Evolutionary conservation across 2,113 vertebrate species (phyloP).

Genomic region (Climacteris rufus): DNA sequence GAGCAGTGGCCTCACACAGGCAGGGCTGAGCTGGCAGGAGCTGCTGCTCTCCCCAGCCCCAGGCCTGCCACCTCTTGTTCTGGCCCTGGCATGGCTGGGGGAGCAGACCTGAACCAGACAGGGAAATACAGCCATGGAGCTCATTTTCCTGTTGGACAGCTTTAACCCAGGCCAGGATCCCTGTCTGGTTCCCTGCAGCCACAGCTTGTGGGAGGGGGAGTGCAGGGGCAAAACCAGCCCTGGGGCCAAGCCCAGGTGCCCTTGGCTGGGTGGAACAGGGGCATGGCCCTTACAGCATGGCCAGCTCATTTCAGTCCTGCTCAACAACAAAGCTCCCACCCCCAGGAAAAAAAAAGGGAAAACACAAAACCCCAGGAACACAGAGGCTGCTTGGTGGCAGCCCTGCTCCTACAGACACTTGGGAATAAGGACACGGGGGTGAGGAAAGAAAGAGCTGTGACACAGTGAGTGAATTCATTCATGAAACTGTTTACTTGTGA

Average conservation of each 20-base stretch:
- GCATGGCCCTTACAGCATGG: background rate
- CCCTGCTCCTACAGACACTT: background rate
- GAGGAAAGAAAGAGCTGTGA: background rate
- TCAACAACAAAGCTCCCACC: background rate
- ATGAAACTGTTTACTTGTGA: background rate
- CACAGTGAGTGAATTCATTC: background rate
- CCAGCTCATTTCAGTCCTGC: background rate
- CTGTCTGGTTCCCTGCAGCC: background rate
- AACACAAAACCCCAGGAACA: background rate
- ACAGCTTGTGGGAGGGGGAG: background rate
- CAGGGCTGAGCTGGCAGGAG: background rate
- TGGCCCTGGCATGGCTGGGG: background rate
- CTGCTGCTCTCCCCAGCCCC: background rate
- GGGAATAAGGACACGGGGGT: background rate
- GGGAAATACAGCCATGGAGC: fast-evolving
- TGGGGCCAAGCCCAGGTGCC: background rate
- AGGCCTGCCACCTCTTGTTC: background rate
- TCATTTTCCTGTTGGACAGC: background rate
- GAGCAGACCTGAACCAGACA: background rate
- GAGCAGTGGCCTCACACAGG: background rate
- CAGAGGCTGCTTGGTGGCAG: background rate
- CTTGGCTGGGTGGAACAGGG: background rate
- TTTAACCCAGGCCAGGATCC: background rate
- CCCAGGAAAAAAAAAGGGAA: background rate
- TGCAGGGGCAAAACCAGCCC: background rate